Evolutionary conservation across 1,140 invertebrate species (phyloP).

Genomic region (Rhyzopertha dominica): DNA sequence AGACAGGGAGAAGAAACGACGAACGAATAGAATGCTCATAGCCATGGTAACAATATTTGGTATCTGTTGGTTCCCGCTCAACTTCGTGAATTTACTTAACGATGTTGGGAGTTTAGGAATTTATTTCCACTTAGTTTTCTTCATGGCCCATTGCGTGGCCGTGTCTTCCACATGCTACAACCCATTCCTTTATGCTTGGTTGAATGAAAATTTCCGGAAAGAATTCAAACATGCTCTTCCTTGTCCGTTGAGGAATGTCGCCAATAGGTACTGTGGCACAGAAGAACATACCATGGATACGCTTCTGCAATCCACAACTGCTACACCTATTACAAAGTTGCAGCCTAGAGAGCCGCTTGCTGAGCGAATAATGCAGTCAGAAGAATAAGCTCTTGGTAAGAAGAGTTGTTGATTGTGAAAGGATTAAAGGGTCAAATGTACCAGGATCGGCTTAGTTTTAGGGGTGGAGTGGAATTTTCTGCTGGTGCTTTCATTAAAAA

Average conservation of each 20-base stretch:
- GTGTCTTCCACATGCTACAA: conserved; percentile 94
- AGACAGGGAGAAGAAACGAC: conserved; percentile 63
- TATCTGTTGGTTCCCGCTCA: conserved; percentile 91
- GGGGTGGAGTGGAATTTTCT: too few species aligned
- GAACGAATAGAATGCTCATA: conserved; percentile 92
- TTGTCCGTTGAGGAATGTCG: conserved; percentile 50
- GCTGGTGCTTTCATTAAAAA: too few species aligned
- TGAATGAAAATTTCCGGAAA: conserved; percentile 95
- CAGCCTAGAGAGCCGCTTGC: conserved; percentile 34
- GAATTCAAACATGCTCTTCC: conserved; percentile 83
- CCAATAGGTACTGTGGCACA: conserved; percentile 27
- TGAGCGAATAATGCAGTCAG: conserved; percentile 25
- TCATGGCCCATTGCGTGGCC: conserved; percentile 84
- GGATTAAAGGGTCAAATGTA: too few species aligned
- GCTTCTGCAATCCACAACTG: conserved; percentile 30
- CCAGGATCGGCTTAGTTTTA: too few species aligned
- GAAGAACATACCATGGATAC: conserved; percentile 34
- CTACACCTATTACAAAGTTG: conserved; percentile 28
- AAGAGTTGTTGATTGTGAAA: too few species aligned
- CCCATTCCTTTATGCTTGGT: conserved; percentile 85
- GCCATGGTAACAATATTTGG: conserved; percentile 94
- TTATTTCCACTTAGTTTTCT: conserved; percentile 79
- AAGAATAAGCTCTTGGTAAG: too few species aligned
- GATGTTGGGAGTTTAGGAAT: conserved; percentile 64
- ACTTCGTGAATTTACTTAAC: conserved; percentile 79